Conservation (phyloP, 2,888 invertebrate species). For the Dolichomitus sp. region DNA sequence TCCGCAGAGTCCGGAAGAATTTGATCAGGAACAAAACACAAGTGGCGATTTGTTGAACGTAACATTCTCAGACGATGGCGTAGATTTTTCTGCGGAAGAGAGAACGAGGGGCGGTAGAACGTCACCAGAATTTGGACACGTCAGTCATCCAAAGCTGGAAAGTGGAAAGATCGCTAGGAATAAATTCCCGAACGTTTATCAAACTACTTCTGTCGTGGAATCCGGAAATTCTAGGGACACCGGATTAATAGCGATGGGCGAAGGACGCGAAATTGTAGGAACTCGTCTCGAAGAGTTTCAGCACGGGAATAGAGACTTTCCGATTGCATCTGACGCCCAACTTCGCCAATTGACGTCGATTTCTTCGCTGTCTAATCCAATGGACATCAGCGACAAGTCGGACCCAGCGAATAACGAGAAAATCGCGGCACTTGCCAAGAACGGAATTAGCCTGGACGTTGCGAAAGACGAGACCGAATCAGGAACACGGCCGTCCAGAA, state of each 20-base stretch:
- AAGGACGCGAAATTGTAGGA: not conserved
- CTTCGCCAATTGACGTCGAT: constrained; percentile 42
- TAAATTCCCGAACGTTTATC: not conserved
- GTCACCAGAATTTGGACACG: constrained; percentile 67
- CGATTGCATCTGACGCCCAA: not conserved
- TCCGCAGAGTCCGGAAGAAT: constrained; percentile 74
- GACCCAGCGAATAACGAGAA: constrained; percentile 20
- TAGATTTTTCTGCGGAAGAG: constrained; percentile 66
- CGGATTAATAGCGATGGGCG: not conserved
- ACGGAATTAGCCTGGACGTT: constrained; percentile 71
- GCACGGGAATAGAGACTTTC: not conserved
- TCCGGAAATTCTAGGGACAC: not conserved
- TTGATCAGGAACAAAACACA: constrained; percentile 80
- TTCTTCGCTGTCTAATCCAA: constrained; percentile 57
- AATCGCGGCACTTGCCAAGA: constrained; percentile 52
- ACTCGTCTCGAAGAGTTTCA: not conserved
- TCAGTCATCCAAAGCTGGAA: not conserved
- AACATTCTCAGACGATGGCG: constrained; percentile 77
- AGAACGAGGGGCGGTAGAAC: constrained; percentile 59
- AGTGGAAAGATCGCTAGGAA: not conserved
- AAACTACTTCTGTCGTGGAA: not conserved
- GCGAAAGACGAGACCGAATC: constrained; percentile 67
- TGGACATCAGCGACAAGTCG: constrained; percentile 55
- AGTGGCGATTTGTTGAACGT: constrained; percentile 81
- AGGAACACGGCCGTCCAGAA: constrained; percentile 52